These are phyloP conservation scores for Microctonus hyperodae DNA, from an alignment of 2,888 invertebrate genomes.

Conservation along the genomic window DNA sequence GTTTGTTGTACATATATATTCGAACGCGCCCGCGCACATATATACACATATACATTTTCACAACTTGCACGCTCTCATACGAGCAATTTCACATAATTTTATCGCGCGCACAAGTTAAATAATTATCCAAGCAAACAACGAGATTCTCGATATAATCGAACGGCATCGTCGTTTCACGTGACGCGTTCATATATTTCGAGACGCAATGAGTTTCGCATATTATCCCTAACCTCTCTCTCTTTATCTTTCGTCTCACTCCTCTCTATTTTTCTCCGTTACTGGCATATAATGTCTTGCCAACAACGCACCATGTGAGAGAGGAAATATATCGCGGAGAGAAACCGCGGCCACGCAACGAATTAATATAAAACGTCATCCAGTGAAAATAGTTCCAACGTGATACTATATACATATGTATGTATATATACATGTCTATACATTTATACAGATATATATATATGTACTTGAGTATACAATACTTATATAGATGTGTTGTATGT, in stretches of 20 bases:
- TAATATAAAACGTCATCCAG: conserved; percentile 33
- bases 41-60: too few species aligned
- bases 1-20: neutral
- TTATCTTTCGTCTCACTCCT: neutral
- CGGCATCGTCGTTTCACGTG: conserved; percentile 28
- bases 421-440: neutral
- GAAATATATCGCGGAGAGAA: conserved; percentile 26
- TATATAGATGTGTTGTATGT: too few species aligned
- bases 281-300: conserved; percentile 1
- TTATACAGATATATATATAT: neutral
- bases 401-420: neutral
- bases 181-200: conserved; percentile 32
- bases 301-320: conserved; percentile 8
- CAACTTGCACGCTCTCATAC: conserved; percentile 15
- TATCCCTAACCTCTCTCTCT: conserved; percentile 3
- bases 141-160: conserved; percentile 33
- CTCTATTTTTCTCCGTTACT: neutral
- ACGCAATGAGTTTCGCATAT: conserved; percentile 24
- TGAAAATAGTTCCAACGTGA: conserved; percentile 31
- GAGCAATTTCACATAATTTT: conserved; percentile 33
- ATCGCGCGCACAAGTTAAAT: conserved; percentile 29
- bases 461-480: neutral
- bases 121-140: conserved; percentile 35
- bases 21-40: neutral
- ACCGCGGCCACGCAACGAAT: conserved; percentile 23